Base-by-base conservation (phyloP, 2,888 invertebrate genomes). In the Callyntrura guangdongensis region DNA sequence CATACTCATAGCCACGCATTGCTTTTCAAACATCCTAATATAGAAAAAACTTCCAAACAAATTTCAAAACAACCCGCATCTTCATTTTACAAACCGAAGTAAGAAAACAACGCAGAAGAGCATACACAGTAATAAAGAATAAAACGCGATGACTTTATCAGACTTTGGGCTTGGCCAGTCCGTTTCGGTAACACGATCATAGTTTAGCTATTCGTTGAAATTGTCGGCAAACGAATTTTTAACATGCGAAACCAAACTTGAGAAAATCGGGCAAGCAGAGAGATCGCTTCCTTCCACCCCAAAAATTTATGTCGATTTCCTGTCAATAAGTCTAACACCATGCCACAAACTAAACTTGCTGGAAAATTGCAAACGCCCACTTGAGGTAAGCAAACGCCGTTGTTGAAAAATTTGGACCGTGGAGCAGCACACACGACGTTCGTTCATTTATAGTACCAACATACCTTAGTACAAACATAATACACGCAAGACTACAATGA, bases 261-360 rank as follows among this genome's bases (percentile, higher is more conserved):
- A 36, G 6, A 36, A 36, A 36, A 36, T 36, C 53, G n/a, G 53
- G n/a, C 11, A 53, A 1, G 9, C 11, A 3, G 47, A 72, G 74
- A 49, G 12, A 74, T 49, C 74, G 12, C 49, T 74, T 49, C 49
- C 22, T n/a, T 22, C 47, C 22, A 22, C 72, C 72, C 47, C 17
- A 17, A 45, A 74, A 49, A 74, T 74, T 74, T 49, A 77, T 17
- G 49, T 2, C 25, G 25, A 53, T 12, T 53, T 22, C 22, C 53
- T 77, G 77, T 53, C 53, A 77, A 77, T 77, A 74, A 0, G 22
- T 49, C 74, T 20, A 47, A n/a, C 72, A 17, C 49, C 47, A 49
- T 49, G 49, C 17, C 22, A 74, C 45, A 72, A 72, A 36, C n/a
- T 69, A 72, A 72, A 36, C n/a, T 69, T 12, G 22, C 64, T 64